Base-by-base conservation (phyloP, 1,140 invertebrate genomes). In the Aphelenchoides besseyi region DNA sequence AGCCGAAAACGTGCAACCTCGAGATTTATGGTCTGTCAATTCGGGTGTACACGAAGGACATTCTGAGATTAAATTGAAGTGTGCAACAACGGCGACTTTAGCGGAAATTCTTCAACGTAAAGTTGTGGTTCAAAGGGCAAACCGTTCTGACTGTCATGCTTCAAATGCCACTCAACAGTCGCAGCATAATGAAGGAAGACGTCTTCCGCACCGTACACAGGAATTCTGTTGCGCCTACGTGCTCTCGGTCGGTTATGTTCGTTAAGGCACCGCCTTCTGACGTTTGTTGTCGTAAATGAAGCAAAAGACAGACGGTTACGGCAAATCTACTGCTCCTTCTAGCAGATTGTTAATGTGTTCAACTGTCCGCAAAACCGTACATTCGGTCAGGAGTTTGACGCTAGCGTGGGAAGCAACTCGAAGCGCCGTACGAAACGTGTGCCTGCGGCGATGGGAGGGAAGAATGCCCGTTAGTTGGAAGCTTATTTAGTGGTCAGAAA, bases 131-230 rank as follows among this genome's bases (percentile, higher is more conserved):
- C n/a, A 48, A 12, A 23, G 12, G 41, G 41, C 41, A 48, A 48
- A 48, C 41, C 12, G 41, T 48, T 48, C 41, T 12, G 41, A 12
- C 12, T 23, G 41, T 48, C 41, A n/a, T n/a, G n/a, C n/a, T n/a
- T n/a, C n/a, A n/a, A n/a, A n/a, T 23, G 41, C 41, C 41, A 48
- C 41, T 48, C 41, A 48, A 48, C 41, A 23, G 12, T 48, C 23
- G 41, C 41, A 16, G 41, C 41, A 48, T 48, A 48, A 48, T 48
- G 41, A 48, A 48, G 41, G 41, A 48, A 48, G 41, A 48, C 41
- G 41, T 23, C 41, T 48, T 48, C 41, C 41, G 41, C 12, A 48
- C 41, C 41, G 41, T 48, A 48, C 41, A 48, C 41, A 48, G 23
- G 41, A 16, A 23, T 12, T 12, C 41, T 23, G 41, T 23, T 48